Evolutionary conservation across 2,113 vertebrate genomes (phyloP).

Genomic region (Oncorhynchus mykiss): DNA sequence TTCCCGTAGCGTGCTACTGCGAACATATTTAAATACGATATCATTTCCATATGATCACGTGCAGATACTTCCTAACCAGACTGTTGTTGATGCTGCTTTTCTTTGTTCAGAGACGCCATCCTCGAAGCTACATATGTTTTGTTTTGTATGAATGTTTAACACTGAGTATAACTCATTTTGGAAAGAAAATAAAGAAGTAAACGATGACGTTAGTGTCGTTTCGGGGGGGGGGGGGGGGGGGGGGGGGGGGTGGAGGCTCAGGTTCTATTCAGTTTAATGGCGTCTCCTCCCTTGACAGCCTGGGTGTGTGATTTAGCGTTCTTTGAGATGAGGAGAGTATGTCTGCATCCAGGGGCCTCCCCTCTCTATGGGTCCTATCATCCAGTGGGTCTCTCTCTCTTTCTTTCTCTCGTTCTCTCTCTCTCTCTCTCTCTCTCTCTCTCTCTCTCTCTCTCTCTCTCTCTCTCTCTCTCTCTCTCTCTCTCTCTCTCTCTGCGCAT

Average conservation of each 20-base stretch:
- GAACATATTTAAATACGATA: not conserved
- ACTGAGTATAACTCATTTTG: conserved; percentile 6
- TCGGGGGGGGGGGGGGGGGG: conserved; percentile 21
- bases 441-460: conserved; percentile 37
- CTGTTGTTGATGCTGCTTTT: too few relatives aligned
- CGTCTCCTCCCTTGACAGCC: conserved; percentile 47
- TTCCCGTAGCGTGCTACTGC: too few relatives aligned
- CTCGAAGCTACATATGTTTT: not conserved
- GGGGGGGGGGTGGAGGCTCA: conserved; percentile 41
- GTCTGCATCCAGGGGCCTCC: conserved; percentile 63
- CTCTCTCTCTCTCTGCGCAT: conserved; percentile 41
- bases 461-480: conserved; percentile 14
- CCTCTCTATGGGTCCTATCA: conserved; percentile 28
- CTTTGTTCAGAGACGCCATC: too few relatives aligned
- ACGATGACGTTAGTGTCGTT: conserved; percentile 53
- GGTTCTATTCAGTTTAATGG: conserved; percentile 60
- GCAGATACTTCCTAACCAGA: too few relatives aligned
- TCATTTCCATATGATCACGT: too few relatives aligned
- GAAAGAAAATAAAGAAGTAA: conserved; percentile 49
- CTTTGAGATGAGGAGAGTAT: conserved; percentile 64
- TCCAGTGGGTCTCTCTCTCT: conserved; percentile 10
- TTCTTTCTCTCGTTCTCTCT: not conserved
- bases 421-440: conserved; percentile 33
- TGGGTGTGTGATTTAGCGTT: conserved; percentile 62
- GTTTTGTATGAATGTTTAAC: conserved; percentile 36